A percentile compares a stretch with the other conserved stretches of the same genome.
phyloP scores from a whole-genome alignment of 2,888 invertebrate genomes.

The Leptura quadrifasciata region DNA sequence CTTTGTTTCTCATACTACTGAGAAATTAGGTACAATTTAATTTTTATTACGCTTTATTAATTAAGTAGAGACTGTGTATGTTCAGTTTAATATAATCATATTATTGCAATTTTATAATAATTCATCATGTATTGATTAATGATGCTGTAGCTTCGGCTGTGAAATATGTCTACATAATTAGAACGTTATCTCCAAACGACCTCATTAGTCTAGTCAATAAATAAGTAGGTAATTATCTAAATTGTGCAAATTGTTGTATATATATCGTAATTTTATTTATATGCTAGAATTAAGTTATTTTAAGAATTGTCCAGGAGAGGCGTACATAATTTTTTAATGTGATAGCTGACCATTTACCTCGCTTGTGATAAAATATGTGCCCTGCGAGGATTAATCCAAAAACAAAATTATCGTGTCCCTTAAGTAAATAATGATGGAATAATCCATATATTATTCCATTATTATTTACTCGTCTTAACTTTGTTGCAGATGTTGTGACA shows the following conservation, averaged over 20 bases:
- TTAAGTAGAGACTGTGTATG: neutral
- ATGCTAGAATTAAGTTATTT: neutral
- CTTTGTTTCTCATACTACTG: slow-evolving; percentile 4
- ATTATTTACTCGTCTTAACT: too few relatives aligned
- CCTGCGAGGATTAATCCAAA: too few relatives aligned
- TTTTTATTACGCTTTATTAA: neutral
- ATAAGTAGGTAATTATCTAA: neutral
- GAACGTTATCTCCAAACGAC: slow-evolving; percentile 23
- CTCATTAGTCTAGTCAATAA: slow-evolving; percentile 37
- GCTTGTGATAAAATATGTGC: too few relatives aligned
- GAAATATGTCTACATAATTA: slow-evolving; percentile 29
- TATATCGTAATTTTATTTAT: neutral
- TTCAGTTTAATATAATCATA: neutral
- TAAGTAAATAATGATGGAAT: too few relatives aligned
- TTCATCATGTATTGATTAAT: slow-evolving; percentile 22
- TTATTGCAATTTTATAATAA: slow-evolving; percentile 9
- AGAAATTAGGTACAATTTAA: neutral
- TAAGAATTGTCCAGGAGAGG: neutral
- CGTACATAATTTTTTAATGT: neutral
- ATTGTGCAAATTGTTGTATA: too few relatives aligned
- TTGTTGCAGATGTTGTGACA: too few relatives aligned
- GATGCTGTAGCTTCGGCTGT: slow-evolving; percentile 38
- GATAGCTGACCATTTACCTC: too few relatives aligned
- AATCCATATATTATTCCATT: too few relatives aligned
- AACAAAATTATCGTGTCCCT: too few relatives aligned